These are phyloP conservation scores for Tarsius wallacei DNA, from an alignment of 2,797 vertebrate genomes.

Conservation along the genomic window DNA sequence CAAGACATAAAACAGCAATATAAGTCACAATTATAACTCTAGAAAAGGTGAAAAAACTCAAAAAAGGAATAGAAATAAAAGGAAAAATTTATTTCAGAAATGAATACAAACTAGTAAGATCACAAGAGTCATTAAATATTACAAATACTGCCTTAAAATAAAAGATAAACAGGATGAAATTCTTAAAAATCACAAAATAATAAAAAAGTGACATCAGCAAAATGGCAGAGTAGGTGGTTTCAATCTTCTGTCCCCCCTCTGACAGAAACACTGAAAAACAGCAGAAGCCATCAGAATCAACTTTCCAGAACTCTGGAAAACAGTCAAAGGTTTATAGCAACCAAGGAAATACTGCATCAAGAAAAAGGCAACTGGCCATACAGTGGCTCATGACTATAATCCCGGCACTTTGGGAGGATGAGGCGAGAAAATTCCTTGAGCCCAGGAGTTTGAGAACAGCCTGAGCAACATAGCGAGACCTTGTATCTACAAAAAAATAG, in stretches of 20 bases:
- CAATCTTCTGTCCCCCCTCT: background rate
- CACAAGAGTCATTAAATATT: background rate
- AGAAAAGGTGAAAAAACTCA: slow-evolving; percentile 39
- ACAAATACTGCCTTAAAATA: slow-evolving; percentile 34
- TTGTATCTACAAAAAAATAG: no score
- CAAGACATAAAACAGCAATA: slow-evolving; percentile 28
- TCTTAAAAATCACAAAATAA: slow-evolving; percentile 40
- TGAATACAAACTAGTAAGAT: slow-evolving; percentile 53
- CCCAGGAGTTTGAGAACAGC: no score
- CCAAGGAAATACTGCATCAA: slow-evolving; percentile 16
- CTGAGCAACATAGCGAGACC: no score
- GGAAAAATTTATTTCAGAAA: slow-evolving; percentile 58
- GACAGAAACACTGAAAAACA: slow-evolving; percentile 45
- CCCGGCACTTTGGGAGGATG: no score
- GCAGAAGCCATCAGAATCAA: background rate
- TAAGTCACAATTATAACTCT: slow-evolving; percentile 32
- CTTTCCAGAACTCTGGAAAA: slow-evolving; percentile 41
- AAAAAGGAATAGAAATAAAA: background rate
- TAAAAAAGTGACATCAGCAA: slow-evolving; percentile 53
- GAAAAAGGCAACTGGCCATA: slow-evolving; percentile 49
- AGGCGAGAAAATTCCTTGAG: no score
- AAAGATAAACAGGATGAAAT: background rate
- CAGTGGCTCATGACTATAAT: background rate
- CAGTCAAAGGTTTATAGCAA: background rate
- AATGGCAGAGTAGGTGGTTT: background rate